These are phyloP conservation scores for Adelges cooleyi DNA, from an alignment of 1,140 invertebrate species.

Conservation along the genomic window DNA sequence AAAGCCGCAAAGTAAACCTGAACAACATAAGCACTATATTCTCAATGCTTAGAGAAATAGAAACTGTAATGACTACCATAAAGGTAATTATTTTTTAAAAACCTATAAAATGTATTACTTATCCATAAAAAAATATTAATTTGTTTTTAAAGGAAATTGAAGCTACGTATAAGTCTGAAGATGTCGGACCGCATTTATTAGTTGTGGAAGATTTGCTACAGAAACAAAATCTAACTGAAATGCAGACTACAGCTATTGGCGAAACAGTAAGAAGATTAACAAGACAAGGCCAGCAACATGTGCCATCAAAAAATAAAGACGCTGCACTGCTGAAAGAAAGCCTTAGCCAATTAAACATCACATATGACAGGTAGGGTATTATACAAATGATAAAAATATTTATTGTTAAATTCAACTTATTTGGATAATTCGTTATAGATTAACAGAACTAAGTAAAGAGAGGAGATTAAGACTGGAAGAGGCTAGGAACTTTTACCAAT, in stretches of 20 bases:
- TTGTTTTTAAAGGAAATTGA: slow-evolving; percentile 9
- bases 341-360: slow-evolving; percentile 56
- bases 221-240: slow-evolving; percentile 80
- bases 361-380: slow-evolving; percentile 51
- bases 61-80: slow-evolving; percentile 71
- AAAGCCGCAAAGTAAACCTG: slow-evolving; percentile 74
- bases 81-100: slow-evolving; percentile 43
- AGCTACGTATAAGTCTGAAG: slow-evolving; percentile 50
- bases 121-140: neutral
- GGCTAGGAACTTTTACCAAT: slow-evolving; percentile 86
- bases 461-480: slow-evolving; percentile 75
- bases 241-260: slow-evolving; percentile 75
- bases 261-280: slow-evolving; percentile 68
- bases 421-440: slow-evolving; percentile 35
- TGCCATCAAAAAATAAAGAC: slow-evolving; percentile 48
- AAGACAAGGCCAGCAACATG: slow-evolving; percentile 45
- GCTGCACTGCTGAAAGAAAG: slow-evolving; percentile 53
- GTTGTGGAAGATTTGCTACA: slow-evolving; percentile 89
- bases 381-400: neutral
- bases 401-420: neutral
- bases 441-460: slow-evolving; percentile 60
- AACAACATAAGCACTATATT: slow-evolving; percentile 64
- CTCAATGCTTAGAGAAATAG: slow-evolving; percentile 80
- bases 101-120: neutral
- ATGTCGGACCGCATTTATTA: slow-evolving; percentile 80